Evolutionary conservation across 2,888 invertebrate species (phyloP).

Genomic region (Eledona agricola): DNA sequence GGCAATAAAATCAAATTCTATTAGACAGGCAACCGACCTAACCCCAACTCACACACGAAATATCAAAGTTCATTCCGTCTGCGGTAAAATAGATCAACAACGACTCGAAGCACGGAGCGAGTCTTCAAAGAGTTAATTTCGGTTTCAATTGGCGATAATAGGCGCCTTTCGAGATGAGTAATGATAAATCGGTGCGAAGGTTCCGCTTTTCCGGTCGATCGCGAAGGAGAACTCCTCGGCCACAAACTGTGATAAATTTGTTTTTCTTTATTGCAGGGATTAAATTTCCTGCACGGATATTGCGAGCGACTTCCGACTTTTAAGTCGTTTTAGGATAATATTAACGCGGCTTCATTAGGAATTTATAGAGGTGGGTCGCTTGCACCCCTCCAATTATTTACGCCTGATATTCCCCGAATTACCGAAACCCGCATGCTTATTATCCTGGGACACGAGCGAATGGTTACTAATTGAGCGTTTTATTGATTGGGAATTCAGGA

Average conservation of each 20-base stretch:
- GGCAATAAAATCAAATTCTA: constrained; percentile 14
- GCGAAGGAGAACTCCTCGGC: no score
- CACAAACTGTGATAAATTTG: constrained; percentile 17
- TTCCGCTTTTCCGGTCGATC: no score
- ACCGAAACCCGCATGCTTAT: constrained; percentile 2
- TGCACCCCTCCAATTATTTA: no score
- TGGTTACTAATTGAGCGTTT: constrained; percentile 10
- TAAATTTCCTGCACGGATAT: constrained; percentile 17
- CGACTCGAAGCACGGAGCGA: neutral
- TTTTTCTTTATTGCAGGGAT: constrained; percentile 6
- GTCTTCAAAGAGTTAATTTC: no score
- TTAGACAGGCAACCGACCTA: constrained; percentile 8
- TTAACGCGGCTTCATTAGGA: constrained; percentile 1
- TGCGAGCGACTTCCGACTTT: constrained; percentile 3
- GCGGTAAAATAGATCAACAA: constrained; percentile 9
- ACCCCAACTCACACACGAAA: constrained; percentile 4
- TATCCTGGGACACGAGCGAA: constrained; percentile 1
- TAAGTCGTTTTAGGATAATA: neutral
- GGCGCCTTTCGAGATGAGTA: no score
- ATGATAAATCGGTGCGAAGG: no score
- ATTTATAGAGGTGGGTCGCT: constrained; percentile 11
- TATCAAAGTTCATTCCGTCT: constrained; percentile 6
- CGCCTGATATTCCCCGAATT: constrained; percentile 4
- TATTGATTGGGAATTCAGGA: constrained; percentile 3
- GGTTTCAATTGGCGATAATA: no score